These are phyloP conservation scores for Bradypus variegatus DNA, from an alignment of 2,797 vertebrate species.

Conservation along the genomic window DNA sequence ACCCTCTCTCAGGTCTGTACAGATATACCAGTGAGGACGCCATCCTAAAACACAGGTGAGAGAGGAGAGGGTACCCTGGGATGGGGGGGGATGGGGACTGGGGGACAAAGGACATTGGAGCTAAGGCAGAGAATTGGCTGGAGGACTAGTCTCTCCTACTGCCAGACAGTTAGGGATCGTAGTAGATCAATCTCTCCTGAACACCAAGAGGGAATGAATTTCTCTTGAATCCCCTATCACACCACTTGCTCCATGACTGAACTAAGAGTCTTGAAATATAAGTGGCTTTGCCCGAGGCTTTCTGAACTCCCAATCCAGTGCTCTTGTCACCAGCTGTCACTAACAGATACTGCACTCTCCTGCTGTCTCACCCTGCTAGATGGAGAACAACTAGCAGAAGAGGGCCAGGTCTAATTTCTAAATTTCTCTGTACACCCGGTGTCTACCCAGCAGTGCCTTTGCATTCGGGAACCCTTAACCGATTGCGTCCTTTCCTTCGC, in stretches of 20 bases:
- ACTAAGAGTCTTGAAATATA: neutral
- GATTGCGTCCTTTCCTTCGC: neutral
- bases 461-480: neutral
- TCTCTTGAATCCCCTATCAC: neutral
- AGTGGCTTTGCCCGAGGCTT: neutral
- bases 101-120: neutral
- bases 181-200: neutral
- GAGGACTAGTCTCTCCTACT: neutral
- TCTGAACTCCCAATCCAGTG: neutral
- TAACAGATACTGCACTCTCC: neutral
- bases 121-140: neutral
- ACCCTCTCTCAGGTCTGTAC: slow-evolving; percentile 76
- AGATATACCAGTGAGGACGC: slow-evolving; percentile 83
- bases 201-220: neutral
- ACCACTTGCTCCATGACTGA: neutral
- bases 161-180: neutral
- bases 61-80: neutral
- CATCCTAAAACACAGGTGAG: slow-evolving; percentile 88
- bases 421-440: neutral
- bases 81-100: too few species aligned
- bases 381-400: neutral
- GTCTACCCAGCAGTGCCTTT: neutral
- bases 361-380: neutral
- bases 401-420: neutral
- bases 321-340: neutral